These are phyloP conservation scores for Jaculus jaculus DNA, from an alignment of 2,113 vertebrate genomes.

Conservation along the genomic window DNA sequence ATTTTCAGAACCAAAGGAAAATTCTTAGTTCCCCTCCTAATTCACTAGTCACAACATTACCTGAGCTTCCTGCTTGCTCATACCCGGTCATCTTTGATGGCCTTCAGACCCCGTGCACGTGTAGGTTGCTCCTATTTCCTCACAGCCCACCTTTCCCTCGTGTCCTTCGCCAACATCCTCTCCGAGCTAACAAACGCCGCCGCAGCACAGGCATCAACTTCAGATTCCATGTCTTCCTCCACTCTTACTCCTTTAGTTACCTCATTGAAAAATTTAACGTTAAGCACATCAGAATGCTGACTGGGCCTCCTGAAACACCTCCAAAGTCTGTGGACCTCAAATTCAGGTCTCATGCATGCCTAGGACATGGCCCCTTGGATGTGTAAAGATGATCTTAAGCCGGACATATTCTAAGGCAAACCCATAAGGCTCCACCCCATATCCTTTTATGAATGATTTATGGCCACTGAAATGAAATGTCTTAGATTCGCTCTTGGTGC, in stretches of 20 bases:
- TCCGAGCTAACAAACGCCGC: background rate
- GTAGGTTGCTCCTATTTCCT: background rate
- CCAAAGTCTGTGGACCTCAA: background rate
- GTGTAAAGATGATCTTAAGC: background rate
- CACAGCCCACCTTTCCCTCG: background rate
- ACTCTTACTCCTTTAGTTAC: background rate
- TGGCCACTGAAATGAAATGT: background rate
- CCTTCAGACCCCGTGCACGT: background rate
- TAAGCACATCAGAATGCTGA: background rate
- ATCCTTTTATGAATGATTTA: background rate
- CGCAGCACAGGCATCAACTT: background rate
- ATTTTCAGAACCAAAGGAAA: background rate
- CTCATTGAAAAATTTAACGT: background rate
- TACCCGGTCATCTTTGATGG: background rate
- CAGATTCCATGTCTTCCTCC: background rate
- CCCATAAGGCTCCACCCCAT: background rate
- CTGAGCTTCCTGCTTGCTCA: background rate
- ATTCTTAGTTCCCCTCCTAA: background rate
- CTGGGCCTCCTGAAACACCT: background rate
- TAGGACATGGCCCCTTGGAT: background rate
- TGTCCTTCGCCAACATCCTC: background rate
- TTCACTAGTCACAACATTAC: background rate
- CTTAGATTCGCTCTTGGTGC: background rate
- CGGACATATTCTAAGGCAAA: background rate
- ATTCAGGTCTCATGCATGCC: background rate